Base-by-base conservation (phyloP, 92 coral and sea anemone genomes). In the Micromussa lordhowensis region DNA sequence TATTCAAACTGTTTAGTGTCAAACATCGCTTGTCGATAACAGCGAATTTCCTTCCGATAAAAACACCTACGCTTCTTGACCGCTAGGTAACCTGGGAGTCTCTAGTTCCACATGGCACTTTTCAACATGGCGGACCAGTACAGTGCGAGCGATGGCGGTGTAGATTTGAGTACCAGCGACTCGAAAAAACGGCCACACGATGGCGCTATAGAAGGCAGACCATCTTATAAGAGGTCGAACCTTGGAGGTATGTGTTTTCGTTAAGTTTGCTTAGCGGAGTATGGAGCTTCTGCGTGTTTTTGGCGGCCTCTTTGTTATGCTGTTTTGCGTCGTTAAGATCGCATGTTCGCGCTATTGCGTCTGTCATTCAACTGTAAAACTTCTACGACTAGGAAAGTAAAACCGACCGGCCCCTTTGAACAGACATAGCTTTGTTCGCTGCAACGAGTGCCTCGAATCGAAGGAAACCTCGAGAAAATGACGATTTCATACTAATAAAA, bases 101-200 rank as follows among this genome's bases (percentile, higher is more conserved):
- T 75, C 72, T 81, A 9, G 51, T 44, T 89, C 90, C 96, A 95
- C 94, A 90, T 89, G 92, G 94, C 92, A 88, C 89, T 88, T 80
- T 88, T 68, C 93, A 95, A 95, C 81, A 95, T 95, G 98, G 98
- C 96, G 98, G 98, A 95, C 58, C 98, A 94, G 91, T 95, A 82
- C 85, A 78, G 55, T 85, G 68, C 95, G 68, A 93, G 94, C 53
- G 98, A 95, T 49, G 91, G 90, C 76, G 91, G 91, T 80, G 86
- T 91, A 8, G 98, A 95, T 81, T 93, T 94, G 82, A 86, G 82
- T 81, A 91, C 95, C 77, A 95, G 85, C 91, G 99, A 98, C 88
- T 94, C 98, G 48, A 91, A 96, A 84, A 98, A 98, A 88, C 90
- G 99, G 85, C 96, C 99, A 61, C 87, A 96, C 82, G 99, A 98